These are phyloP conservation scores for Australoheros facetus DNA, from an alignment of 2,797 vertebrate genomes.

Conservation along the genomic window DNA sequence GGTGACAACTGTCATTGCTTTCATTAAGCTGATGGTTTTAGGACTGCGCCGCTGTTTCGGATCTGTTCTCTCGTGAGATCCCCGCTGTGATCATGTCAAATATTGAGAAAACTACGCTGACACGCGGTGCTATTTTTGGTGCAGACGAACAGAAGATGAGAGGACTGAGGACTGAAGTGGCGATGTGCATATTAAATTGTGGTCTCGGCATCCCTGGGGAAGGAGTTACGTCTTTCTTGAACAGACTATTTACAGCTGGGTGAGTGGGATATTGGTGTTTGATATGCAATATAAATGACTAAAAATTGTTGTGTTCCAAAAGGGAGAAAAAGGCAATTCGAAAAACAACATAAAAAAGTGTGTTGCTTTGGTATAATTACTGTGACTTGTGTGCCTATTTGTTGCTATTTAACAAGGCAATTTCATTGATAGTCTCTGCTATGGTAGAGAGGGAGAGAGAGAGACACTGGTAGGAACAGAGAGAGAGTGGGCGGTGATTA, in stretches of 20 bases:
- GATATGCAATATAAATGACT: neutral
- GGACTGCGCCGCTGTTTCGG: constrained; percentile 14
- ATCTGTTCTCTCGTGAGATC: constrained; percentile 12
- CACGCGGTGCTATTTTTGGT: constrained; percentile 20
- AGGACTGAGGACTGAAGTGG: neutral
- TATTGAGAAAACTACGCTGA: neutral
- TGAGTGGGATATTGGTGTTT: neutral
- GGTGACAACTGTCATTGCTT: constrained; percentile 32
- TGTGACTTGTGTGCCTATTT: neutral
- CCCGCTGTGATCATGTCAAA: constrained; percentile 28
- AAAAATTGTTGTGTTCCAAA: neutral
- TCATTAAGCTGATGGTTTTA: constrained; percentile 35
- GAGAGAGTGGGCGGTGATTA: constrained; percentile 60
- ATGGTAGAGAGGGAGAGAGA: neutral
- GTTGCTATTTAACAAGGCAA: constrained; percentile 1
- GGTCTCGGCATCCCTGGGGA: neutral
- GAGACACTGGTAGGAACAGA: neutral
- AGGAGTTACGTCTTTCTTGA: neutral
- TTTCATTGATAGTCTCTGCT: neutral
- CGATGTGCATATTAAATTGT: neutral
- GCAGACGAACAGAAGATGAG: neutral
- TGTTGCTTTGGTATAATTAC: neutral
- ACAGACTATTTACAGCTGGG: neutral
- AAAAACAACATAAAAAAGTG: neutral
- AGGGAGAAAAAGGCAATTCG: neutral